Evolutionary conservation across 2,888 invertebrate genomes (phyloP).

Genomic region (Gnatocerus cornutus): DNA sequence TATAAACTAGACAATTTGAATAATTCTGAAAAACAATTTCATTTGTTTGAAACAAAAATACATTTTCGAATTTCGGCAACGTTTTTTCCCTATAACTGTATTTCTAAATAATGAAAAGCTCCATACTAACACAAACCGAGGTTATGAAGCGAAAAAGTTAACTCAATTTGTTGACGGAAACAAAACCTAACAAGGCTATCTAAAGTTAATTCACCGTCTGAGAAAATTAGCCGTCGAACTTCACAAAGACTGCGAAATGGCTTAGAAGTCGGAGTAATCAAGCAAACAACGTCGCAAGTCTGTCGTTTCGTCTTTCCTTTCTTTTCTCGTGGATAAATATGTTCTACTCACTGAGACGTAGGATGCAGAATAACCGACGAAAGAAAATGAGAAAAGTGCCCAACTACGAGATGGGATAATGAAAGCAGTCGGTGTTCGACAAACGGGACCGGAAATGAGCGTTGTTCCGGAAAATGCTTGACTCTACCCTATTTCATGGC

Average conservation of each 20-base stretch:
- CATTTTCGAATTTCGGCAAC: too few relatives aligned
- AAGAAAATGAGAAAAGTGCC: slow-evolving; percentile 52
- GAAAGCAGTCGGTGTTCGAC: slow-evolving; percentile 57
- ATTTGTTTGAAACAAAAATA: too few relatives aligned
- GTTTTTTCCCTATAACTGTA: too few relatives aligned
- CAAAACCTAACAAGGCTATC: slow-evolving; percentile 58
- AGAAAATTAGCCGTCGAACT: slow-evolving; percentile 60
- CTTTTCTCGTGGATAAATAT: slow-evolving; percentile 45
- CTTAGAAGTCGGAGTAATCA: slow-evolving; percentile 59
- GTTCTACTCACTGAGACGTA: slow-evolving; percentile 17
- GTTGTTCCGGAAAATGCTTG: slow-evolving; percentile 58
- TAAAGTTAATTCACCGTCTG: slow-evolving; percentile 58
- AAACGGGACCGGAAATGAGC: slow-evolving; percentile 60
- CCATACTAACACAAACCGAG: not conserved
- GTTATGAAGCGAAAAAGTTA: slow-evolving; percentile 49
- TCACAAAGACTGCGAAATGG: slow-evolving; percentile 59
- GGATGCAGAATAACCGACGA: slow-evolving; percentile 29
- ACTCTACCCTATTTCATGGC: slow-evolving; percentile 25
- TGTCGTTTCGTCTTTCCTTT: slow-evolving; percentile 36
- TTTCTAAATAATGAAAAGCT: too few relatives aligned
- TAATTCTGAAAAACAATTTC: too few relatives aligned
- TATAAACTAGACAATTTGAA: not conserved
- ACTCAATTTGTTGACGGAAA: slow-evolving; percentile 60
- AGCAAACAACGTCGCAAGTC: slow-evolving; percentile 54
- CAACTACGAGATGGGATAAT: slow-evolving; percentile 56